These are phyloP conservation scores for Scomber japonicus DNA, from an alignment of 2,113 vertebrate genomes.

Conservation along the genomic window DNA sequence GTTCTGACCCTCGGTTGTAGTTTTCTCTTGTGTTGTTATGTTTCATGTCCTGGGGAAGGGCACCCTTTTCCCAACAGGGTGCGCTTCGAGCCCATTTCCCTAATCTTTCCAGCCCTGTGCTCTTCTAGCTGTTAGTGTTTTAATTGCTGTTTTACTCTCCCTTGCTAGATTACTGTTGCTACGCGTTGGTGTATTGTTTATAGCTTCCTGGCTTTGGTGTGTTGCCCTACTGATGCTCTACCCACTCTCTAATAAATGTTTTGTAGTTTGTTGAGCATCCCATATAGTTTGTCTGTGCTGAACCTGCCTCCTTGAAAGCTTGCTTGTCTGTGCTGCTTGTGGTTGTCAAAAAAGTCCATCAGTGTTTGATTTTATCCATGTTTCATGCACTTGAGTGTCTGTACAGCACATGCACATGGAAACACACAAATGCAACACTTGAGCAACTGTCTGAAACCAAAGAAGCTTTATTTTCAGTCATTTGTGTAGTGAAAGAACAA, in stretches of 20 bases:
- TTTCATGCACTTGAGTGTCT: neutral
- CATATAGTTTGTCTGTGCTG: too few species aligned
- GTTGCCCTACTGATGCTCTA: neutral
- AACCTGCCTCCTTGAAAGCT: neutral
- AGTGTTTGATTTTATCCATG: neutral
- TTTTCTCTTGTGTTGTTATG: constrained; percentile 12
- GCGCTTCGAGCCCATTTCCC: constrained; percentile 3
- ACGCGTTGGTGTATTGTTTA: constrained; percentile 1
- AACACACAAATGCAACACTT: neutral
- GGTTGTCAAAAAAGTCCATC: neutral
- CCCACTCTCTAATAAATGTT: neutral
- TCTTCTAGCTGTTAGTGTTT: neutral
- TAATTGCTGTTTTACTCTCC: constrained; percentile 14
- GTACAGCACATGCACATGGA: neutral
- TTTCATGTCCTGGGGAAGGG: neutral
- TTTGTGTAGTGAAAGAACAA: too few species aligned
- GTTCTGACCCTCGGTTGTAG: constrained; percentile 9
- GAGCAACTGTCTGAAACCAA: neutral
- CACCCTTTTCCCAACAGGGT: neutral
- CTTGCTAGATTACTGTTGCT: neutral
- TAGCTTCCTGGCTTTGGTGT: constrained; percentile 28
- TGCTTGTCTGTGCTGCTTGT: neutral
- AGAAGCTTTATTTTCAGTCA: neutral
- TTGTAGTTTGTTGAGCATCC: neutral
- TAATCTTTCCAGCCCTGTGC: neutral